These are phyloP conservation scores for Oxystoma pomonae DNA, from an alignment of 2,888 invertebrate genomes.

Conservation along the genomic window DNA sequence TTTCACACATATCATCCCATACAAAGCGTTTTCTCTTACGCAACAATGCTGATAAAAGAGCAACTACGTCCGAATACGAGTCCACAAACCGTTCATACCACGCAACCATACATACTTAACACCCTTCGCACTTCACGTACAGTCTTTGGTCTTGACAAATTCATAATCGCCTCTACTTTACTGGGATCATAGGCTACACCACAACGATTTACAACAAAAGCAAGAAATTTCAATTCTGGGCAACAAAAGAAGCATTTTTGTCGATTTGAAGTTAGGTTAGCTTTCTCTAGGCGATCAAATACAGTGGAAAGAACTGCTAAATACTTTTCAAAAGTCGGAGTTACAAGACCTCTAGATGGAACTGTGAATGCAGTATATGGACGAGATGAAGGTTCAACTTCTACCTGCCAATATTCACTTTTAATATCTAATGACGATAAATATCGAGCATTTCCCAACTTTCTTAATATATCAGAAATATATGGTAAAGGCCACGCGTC, in stretches of 20 bases:
- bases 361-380: slow-evolving; percentile 31
- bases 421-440: slow-evolving; percentile 1
- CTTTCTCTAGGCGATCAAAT: slow-evolving; percentile 24
- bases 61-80: too few species aligned
- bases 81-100: too few species aligned
- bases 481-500: background rate
- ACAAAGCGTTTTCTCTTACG: slow-evolving; percentile 3
- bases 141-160: too few species aligned
- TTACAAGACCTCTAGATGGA: slow-evolving; percentile 27
- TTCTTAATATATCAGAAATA: background rate
- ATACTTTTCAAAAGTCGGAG: slow-evolving; percentile 24
- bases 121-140: too few species aligned
- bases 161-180: too few species aligned
- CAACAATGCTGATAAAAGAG: background rate
- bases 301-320: slow-evolving; percentile 22
- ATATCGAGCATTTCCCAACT: background rate
- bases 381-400: background rate
- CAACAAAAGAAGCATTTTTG: slow-evolving; percentile 32
- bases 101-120: too few species aligned
- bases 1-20: too few species aligned
- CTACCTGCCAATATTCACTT: slow-evolving; percentile 11
- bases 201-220: too few species aligned
- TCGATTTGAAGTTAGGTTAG: slow-evolving; percentile 30
- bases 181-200: too few species aligned
- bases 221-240: slow-evolving; percentile 17